Evolutionary conservation across 2,888 invertebrate species (phyloP), one percentile per base, ranked within the genome.

Genomic region (Helleia helle): DNA sequence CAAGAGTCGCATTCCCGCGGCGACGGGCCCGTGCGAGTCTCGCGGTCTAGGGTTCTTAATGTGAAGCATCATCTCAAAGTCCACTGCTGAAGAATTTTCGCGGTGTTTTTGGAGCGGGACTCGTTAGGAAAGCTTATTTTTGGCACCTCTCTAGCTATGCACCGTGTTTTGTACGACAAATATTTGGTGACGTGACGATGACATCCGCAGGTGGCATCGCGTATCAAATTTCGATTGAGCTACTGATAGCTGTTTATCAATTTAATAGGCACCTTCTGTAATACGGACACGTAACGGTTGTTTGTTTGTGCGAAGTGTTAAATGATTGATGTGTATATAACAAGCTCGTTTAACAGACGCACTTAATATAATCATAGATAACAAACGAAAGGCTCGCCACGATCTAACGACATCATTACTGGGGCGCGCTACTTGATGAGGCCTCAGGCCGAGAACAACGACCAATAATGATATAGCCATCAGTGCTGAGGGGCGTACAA

Each of bases 41-140:
- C 60, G 62, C 63, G 67, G 75, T 77, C 76, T 80, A 75, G 69
- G 66, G 59, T 65, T 73, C 70, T 74, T 71, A 55, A 70, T 71
- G 69, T 62, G 64, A 67, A 74, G 63, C 62, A 72, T 71, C 65
- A 72, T 38, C 29, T 67, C 69, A 69, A 71, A 72, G 64, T 68
- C 65, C 64, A 58, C 36, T 34, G 34, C 4, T 26, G 27, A 43
- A 46, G 41, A 46, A 45, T 46, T 46, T 42, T 24, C 38, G 34
- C 34, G 39, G 39, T 36, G 42, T 34, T 45, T 34, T 36, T 7
- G 15, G 17, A 36, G 30, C 38, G 36, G 36, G 30, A 28, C 38
- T 24, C 30, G 39, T 31, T 40, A 31, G 25, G 31, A 31, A 30
- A 25, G 31, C 31, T 30, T 25, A 40, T 25, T 40, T 40, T 40